These are phyloP conservation scores for Rostratula benghalensis DNA, from an alignment of 2,113 vertebrate species.

Conservation along the genomic window DNA sequence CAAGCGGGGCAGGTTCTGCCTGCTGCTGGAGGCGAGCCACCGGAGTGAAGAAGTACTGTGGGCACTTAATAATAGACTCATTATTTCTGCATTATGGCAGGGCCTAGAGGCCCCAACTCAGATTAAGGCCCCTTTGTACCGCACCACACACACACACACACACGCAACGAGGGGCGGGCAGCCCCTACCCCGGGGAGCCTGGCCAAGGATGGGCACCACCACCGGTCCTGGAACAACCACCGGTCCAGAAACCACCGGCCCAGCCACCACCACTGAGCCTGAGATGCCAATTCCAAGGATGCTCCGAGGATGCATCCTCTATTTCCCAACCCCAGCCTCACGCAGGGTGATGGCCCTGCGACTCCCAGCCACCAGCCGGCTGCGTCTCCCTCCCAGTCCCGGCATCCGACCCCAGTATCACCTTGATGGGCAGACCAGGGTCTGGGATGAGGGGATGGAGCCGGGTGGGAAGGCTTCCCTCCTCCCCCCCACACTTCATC, in stretches of 20 bases:
- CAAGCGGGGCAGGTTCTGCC: conserved; percentile 66
- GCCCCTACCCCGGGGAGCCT: neutral
- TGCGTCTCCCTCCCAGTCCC: neutral
- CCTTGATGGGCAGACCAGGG: neutral
- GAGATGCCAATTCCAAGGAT: neutral
- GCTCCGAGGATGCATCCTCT: neutral
- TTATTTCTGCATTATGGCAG: conserved; percentile 67
- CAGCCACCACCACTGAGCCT: rapidly evolving
- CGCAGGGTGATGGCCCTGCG: rapidly evolving
- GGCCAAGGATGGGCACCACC: neutral
- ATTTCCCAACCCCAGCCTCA: neutral
- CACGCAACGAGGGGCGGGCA: neutral
- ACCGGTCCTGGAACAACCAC: neutral
- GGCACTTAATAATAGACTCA: conserved; percentile 65
- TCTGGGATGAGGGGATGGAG: rapidly evolving
- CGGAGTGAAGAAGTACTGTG: conserved; percentile 48
- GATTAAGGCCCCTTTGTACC: conserved; percentile 53
- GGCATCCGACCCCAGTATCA: rapidly evolving
- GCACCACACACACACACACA: neutral
- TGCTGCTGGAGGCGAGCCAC: conserved; percentile 64
- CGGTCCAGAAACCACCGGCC: neutral
- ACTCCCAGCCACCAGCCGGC: neutral
- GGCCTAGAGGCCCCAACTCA: conserved; percentile 59
- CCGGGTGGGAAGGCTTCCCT: neutral
- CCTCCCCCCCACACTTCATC: neutral